Conservation (phyloP, 2,888 invertebrate species). For the Yponomeuta evonymella region DNA sequence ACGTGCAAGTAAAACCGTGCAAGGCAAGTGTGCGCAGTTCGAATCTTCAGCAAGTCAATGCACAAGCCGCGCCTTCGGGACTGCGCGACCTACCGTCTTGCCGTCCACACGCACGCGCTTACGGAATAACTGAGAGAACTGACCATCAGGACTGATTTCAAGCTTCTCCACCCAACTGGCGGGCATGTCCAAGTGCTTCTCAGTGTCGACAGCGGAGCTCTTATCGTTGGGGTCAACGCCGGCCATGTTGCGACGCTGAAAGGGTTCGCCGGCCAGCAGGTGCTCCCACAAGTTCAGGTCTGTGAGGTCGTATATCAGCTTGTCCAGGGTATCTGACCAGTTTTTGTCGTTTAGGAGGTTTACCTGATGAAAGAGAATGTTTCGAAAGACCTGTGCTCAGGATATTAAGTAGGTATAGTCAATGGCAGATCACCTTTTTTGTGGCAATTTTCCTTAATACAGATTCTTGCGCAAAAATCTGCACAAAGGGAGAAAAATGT, state of each 20-base stretch:
- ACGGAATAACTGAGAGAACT: not conserved
- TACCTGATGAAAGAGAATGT: constrained; percentile 43
- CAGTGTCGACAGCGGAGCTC: constrained; percentile 62
- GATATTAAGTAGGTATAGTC: too few species aligned
- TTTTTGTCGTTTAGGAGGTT: constrained; percentile 76
- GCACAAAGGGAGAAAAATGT: too few species aligned
- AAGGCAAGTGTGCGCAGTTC: too few species aligned
- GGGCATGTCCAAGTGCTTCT: constrained; percentile 87
- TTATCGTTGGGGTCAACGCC: constrained; percentile 65
- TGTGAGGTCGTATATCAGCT: constrained; percentile 78
- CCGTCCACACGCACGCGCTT: too few species aligned
- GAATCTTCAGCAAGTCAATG: too few species aligned
- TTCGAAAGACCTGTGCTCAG: too few species aligned
- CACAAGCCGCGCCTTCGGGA: too few species aligned
- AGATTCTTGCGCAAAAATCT: too few species aligned
- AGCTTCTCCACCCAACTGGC: constrained; percentile 83
- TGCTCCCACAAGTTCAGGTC: constrained; percentile 82
- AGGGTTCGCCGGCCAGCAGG: constrained; percentile 82
- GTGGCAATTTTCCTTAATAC: too few species aligned
- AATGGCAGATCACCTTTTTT: too few species aligned
- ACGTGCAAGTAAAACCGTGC: too few species aligned
- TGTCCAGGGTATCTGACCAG: constrained; percentile 49
- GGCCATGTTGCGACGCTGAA: constrained; percentile 62
- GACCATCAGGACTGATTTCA: constrained; percentile 76
- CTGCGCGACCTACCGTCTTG: too few species aligned